A percentile compares a stretch with the other conserved stretches of the same genome.
phyloP scores from a whole-genome alignment of 2,797 vertebrate species.

The Tolypeutes matacus region DNA sequence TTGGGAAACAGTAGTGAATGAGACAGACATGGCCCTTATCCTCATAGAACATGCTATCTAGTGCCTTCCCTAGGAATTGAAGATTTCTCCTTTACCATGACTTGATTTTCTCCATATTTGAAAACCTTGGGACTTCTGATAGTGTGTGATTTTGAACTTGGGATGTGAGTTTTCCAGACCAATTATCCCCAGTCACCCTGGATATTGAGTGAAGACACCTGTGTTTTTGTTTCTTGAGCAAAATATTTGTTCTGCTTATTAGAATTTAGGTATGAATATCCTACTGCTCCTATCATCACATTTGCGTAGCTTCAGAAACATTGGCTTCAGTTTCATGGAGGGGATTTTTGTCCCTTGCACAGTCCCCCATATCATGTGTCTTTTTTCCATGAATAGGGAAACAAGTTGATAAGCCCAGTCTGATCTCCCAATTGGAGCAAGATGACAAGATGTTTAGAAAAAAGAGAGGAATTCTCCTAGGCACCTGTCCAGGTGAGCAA shows the following conservation, averaged over 20 bases:
- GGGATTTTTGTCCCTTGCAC: neutral
- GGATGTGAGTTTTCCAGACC: neutral
- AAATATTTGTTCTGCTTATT: neutral
- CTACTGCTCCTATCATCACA: neutral
- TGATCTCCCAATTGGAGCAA: conserved; percentile 64
- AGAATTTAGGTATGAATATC: neutral
- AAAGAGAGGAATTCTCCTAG: neutral
- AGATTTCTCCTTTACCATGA: neutral
- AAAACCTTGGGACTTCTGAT: neutral
- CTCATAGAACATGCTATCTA: neutral
- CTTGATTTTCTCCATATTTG: neutral
- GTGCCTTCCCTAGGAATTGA: neutral
- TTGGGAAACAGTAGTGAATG: neutral
- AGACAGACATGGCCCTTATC: neutral
- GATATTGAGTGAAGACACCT: neutral
- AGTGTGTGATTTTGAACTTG: neutral
- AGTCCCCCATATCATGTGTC: neutral
- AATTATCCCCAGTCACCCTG: neutral
- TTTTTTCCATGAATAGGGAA: conserved; percentile 59
- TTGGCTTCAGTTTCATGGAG: neutral
- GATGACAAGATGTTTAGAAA: conserved; percentile 23
- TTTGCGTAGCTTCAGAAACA: neutral
- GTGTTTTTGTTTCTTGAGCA: conserved; percentile 1
- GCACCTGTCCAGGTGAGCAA: conserved; percentile 67
- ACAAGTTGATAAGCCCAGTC: conserved; percentile 54